phyloP scores from a whole-genome alignment of 1,140 invertebrate species.

The Conus betulinus region DNA sequence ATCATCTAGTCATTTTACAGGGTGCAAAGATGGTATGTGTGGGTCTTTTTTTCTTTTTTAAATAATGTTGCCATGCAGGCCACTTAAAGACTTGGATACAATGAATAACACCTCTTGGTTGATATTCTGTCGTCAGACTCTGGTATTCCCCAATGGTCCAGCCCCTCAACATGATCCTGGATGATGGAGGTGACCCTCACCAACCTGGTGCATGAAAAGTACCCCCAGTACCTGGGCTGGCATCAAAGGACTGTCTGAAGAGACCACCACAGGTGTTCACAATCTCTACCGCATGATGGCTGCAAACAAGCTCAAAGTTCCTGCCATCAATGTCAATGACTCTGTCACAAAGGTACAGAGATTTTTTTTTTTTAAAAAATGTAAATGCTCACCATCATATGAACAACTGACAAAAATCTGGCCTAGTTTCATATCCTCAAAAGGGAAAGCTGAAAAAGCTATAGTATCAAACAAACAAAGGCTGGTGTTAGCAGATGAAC shows the following conservation, averaged over 20 bases:
- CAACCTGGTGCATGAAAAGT: constrained; percentile 95
- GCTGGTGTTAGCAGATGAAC: no score
- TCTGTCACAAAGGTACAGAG: constrained; percentile 93
- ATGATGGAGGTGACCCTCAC: constrained; percentile 99
- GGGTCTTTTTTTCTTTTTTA: not conserved
- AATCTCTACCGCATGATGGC: constrained; percentile 98
- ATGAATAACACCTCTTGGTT: no score
- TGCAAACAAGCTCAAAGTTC: constrained; percentile 90
- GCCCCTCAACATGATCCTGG: constrained; percentile 98
- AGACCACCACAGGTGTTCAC: constrained; percentile 99
- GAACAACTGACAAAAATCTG: no score
- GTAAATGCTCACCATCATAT: no score
- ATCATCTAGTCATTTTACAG: no score
- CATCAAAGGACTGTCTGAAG: constrained; percentile 95
- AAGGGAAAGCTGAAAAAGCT: no score
- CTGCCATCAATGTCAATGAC: constrained; percentile 98
- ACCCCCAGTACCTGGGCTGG: constrained; percentile 88
- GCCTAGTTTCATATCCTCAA: no score
- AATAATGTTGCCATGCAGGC: not conserved
- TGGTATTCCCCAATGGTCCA: constrained; percentile 81
- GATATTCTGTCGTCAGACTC: constrained; percentile 73
- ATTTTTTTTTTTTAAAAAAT: not conserved
- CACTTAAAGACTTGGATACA: not conserved
- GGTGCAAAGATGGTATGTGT: not conserved
- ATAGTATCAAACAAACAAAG: no score